Conservation (phyloP, 2,888 invertebrate genomes). For the Ophioninae sp. region DNA sequence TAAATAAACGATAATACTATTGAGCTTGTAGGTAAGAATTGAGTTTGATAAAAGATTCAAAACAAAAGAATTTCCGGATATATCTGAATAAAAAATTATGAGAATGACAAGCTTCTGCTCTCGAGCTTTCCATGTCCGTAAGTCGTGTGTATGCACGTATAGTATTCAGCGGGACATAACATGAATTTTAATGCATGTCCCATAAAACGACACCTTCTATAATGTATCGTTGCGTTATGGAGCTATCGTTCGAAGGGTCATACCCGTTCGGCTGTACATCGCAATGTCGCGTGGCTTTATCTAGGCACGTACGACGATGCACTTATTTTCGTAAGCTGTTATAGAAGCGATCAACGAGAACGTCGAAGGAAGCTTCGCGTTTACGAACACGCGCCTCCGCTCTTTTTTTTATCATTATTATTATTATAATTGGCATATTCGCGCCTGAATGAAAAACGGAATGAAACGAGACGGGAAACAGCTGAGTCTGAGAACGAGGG, state of each 20-base stretch:
- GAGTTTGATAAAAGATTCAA: not conserved
- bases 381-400: constrained; percentile 35
- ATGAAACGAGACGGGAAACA: constrained; percentile 29
- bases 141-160: not conserved
- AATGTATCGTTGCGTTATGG: constrained; percentile 27
- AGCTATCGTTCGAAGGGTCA: constrained; percentile 12
- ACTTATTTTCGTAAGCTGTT: constrained; percentile 46
- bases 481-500: constrained; percentile 35
- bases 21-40: not conserved
- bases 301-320: constrained; percentile 18
- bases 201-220: constrained; percentile 40
- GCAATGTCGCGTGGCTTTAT: constrained; percentile 32
- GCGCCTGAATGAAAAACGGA: constrained; percentile 19
- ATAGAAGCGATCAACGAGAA: constrained; percentile 32
- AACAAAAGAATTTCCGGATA: not conserved
- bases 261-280: constrained; percentile 38
- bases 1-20: not conserved
- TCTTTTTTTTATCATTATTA: constrained; percentile 9
- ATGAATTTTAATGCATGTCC: constrained; percentile 47
- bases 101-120: not conserved
- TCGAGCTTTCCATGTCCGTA: not conserved
- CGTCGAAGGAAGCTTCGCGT: constrained; percentile 36
- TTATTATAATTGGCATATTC: constrained; percentile 7
- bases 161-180: not conserved
- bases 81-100: not conserved